Conservation (phyloP, 2,113 vertebrate species). For the Zosterops borbonicus region DNA sequence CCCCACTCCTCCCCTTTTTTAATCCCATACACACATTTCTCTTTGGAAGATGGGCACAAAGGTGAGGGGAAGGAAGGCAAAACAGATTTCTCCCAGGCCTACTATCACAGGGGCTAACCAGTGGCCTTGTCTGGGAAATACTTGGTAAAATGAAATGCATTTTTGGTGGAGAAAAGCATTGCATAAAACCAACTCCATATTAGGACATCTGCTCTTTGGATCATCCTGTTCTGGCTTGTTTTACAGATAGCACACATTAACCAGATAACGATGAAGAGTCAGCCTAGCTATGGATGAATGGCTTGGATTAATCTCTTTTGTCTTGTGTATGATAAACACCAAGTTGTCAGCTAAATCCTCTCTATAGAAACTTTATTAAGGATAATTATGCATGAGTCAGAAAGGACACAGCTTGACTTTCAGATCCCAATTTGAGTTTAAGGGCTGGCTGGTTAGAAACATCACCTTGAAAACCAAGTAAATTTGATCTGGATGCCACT, state of each 20-base stretch:
- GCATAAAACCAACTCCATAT: not conserved
- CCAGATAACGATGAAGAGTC: conserved; percentile 24
- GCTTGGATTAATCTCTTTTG: conserved; percentile 49
- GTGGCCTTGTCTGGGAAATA: not conserved
- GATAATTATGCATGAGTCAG: conserved; percentile 49
- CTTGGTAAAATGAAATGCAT: not conserved
- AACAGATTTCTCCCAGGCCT: not conserved
- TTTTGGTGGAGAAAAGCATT: not conserved
- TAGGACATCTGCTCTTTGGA: not conserved
- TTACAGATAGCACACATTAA: not conserved
- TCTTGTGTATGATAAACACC: conserved; percentile 41
- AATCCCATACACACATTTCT: not conserved
- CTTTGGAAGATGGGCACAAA: not conserved
- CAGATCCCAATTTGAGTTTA: conserved; percentile 40
- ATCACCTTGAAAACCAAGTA: conserved; percentile 50
- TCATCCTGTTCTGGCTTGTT: not conserved
- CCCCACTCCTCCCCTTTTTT: not conserved
- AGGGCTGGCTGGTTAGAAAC: conserved; percentile 43
- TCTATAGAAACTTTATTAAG: conserved; percentile 38
- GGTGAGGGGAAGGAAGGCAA: not conserved
- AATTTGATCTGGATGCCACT: conserved; percentile 39
- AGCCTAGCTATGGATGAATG: conserved; percentile 33
- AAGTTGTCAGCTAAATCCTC: conserved; percentile 49
- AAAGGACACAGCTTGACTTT: conserved; percentile 61
- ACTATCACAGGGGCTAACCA: not conserved